Evolutionary conservation across 2,113 vertebrate species (phyloP), one percentile per base, ranked within the genome.

Genomic region (Clinocottus analis): DNA sequence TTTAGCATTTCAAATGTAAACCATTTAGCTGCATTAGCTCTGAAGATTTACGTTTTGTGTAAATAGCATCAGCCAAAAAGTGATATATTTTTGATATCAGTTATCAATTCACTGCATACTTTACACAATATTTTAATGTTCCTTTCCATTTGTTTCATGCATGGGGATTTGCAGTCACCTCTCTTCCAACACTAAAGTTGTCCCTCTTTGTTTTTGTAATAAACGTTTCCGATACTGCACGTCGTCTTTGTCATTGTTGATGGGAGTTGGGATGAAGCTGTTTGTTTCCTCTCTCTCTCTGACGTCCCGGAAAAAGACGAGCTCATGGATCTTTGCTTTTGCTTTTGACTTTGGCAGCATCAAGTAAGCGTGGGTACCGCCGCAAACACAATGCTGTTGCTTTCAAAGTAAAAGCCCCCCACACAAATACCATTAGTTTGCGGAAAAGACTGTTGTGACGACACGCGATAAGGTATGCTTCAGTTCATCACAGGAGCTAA

Each of bases 331-430:
- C 17, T 27, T 70, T 23, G 61, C 29, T 79, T 66, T 76, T 75
- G 77, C 12, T 61, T 60, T 79, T 51, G 59, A 72, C 27, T 84
- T 75, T 3, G 63, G 3, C 8, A 51, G 9, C 7, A 13, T 59
- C 55, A 72, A 72, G 29, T 1, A 17, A 4, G 6, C 8, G 19
- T 14, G 1, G 55, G 5, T 56, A 31, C 11, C 3, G 41, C 29
- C 33, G 6, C 31, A 72, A 72, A 2, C 17, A 10, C 9, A 1
- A 51, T 11, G 3, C 3, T 25, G 23, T 1, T 17, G 1, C 31
- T 14, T 69, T 69, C 73, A 85, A 59, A 77, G 10, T 69, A 80
- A 63, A 58, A 53, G 31, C 8, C 1, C 8, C 1, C 8, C 6
- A 4, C 10, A 16, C 5, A 45, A 19, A 41, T 39, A 11, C 23